phyloP scores from a whole-genome alignment of 2,797 vertebrate genomes.

The Chiloscyllium punctatum region DNA sequence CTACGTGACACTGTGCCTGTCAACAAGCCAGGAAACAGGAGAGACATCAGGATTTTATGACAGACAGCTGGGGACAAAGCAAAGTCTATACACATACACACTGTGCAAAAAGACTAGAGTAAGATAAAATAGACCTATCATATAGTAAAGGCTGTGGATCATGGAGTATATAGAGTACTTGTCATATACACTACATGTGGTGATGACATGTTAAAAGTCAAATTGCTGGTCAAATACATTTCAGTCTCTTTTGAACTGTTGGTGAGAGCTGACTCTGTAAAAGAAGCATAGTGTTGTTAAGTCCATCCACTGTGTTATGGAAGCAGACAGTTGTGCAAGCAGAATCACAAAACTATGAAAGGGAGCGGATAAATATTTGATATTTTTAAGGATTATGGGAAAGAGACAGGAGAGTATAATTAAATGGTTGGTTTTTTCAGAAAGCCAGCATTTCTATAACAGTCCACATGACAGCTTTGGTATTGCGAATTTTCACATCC shows the following conservation, averaged over 20 bases:
- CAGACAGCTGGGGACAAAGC: conserved; percentile 10
- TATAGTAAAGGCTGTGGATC: background rate
- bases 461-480: background rate
- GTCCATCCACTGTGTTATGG: background rate
- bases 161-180: background rate
- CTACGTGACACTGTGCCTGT: conserved; percentile 3
- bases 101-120: background rate
- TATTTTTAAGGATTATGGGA: background rate
- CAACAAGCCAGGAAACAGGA: conserved; percentile 8
- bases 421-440: background rate
- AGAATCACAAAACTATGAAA: background rate
- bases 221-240: conserved; percentile 2
- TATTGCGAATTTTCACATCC: background rate
- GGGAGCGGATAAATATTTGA: background rate
- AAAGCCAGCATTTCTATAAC: background rate
- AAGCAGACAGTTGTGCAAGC: background rate
- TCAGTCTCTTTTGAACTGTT: background rate
- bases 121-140: background rate
- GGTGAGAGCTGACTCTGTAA: background rate
- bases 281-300: background rate
- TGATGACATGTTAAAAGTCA: background rate
- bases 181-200: background rate
- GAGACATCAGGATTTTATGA: conserved; percentile 29
- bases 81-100: background rate
- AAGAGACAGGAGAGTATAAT: background rate